A percentile compares a stretch with the other conserved stretches of the same genome.
Evolutionary conservation across 2,113 vertebrate species (phyloP).

Genomic region (Stegostoma tigrinum): DNA sequence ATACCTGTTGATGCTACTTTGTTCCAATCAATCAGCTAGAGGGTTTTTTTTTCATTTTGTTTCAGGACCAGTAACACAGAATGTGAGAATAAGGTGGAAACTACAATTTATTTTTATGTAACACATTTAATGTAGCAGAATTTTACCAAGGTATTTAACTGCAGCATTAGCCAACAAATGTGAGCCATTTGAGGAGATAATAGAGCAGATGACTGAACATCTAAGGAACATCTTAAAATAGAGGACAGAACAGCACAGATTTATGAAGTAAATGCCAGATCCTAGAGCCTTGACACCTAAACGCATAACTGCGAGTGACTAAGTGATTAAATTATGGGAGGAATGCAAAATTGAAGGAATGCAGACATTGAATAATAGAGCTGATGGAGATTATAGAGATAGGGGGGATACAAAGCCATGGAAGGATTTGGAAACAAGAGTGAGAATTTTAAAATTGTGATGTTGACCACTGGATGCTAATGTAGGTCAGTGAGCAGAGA

Average conservation of each 20-base stretch:
- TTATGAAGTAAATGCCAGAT: not conserved
- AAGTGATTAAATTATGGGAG: not conserved
- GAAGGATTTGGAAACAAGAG: not conserved
- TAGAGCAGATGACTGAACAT: not conserved
- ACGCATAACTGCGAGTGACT: no score
- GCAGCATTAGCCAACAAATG: not conserved
- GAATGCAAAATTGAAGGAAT: not conserved
- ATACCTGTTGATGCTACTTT: not conserved
- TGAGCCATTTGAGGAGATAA: not conserved
- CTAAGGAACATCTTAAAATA: not conserved
- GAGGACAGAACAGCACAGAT: not conserved
- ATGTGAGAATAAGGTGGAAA: not conserved
- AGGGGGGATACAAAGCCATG: no score
- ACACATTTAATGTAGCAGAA: not conserved
- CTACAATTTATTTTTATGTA: not conserved
- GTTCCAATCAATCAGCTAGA: not conserved
- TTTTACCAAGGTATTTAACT: not conserved
- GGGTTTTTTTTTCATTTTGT: not conserved
- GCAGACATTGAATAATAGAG: not conserved
- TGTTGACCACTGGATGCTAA: not conserved
- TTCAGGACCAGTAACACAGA: not conserved
- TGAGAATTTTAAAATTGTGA: not conserved
- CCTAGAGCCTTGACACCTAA: not conserved
- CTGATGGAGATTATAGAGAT: not conserved
- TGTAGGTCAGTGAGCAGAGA: not conserved